These are phyloP conservation scores for Euphonia xanthogaster DNA, from an alignment of 2,797 vertebrate species.

Conservation along the genomic window DNA sequence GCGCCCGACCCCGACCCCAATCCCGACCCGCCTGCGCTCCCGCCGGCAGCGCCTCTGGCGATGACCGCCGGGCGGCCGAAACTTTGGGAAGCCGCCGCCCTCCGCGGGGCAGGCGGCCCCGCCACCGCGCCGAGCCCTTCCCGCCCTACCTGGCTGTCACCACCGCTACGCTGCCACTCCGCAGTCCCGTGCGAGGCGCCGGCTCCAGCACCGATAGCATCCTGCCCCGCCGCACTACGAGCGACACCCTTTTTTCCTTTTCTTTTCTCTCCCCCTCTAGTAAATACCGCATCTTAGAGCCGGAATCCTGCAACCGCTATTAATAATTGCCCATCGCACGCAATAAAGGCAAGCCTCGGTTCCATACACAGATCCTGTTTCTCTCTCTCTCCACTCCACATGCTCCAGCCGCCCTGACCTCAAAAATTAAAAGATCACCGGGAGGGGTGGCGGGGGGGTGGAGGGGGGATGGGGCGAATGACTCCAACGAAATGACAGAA, in stretches of 20 bases:
- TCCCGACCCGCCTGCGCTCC: not conserved
- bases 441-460: not conserved
- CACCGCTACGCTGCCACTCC: not conserved
- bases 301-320: constrained; percentile 8
- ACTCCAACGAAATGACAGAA: constrained; percentile 11
- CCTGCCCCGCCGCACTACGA: not conserved
- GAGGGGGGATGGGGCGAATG: not conserved
- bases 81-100: not conserved
- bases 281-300: not conserved
- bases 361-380: not conserved
- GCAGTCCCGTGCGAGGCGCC: not conserved
- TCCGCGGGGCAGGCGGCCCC: not conserved
- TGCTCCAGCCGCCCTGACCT: constrained; percentile 25
- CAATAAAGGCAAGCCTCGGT: not conserved
- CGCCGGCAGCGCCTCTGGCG: not conserved
- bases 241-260: not conserved
- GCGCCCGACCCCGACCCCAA: not conserved
- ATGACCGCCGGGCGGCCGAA: not conserved
- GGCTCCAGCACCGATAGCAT: not conserved
- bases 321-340: constrained; percentile 22
- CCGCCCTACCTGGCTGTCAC: not conserved
- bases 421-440: constrained; percentile 11
- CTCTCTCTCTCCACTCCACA: not conserved
- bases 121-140: not conserved
- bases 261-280: not conserved